Evolutionary conservation across 2,797 vertebrate species (phyloP), one percentile per base, ranked within the genome.

Genomic region (Acrossocheilus fasciatus): DNA sequence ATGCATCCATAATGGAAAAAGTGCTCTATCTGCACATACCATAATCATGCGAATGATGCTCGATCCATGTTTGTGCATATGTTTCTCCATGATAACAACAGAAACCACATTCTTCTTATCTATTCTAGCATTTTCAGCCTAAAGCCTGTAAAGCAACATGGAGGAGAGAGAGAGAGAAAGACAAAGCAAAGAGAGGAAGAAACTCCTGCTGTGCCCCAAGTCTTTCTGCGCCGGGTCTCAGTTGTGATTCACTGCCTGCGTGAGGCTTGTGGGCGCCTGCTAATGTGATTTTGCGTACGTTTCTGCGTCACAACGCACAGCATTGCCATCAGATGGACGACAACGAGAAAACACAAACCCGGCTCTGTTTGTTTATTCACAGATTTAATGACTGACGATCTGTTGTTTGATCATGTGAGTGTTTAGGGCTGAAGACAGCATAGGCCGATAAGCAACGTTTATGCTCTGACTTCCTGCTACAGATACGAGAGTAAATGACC

Each of bases 21-120:
- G 41, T 62, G 68, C 41, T 77, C 50, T 41, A 45, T 82, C 39
- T 34, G 34, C 47, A 81, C 70, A 82, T 30, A 3, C 69, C 36
- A 80, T 36, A 70, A 59, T 57, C 62, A 70, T 30, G 57, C 23
- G 34, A 54, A 82, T 52, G 66, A 45, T 18, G 74, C 86, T 62
- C 2, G 5, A 78, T 43, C 43, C 17, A 26, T 43, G 54, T 77
- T 76, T 76, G 47, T 11, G 26, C 23, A 11, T 69, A 47, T 87
- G 86, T 87, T 81, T 75, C 54, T 64, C 10, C 23, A 64, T 52
- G 73, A 77, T 59, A 82, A 77, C 64, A 70, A 82, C 77, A 86
- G 54, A 81, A 66, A 62, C 26, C 41, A 45, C 74, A 86, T 73
- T 88, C 77, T 76, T 88, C 83, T 68, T 86, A 88, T 88, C 84